Evolutionary conservation across 2,888 invertebrate genomes (phyloP).

Genomic region (Tinea trinotella): DNA sequence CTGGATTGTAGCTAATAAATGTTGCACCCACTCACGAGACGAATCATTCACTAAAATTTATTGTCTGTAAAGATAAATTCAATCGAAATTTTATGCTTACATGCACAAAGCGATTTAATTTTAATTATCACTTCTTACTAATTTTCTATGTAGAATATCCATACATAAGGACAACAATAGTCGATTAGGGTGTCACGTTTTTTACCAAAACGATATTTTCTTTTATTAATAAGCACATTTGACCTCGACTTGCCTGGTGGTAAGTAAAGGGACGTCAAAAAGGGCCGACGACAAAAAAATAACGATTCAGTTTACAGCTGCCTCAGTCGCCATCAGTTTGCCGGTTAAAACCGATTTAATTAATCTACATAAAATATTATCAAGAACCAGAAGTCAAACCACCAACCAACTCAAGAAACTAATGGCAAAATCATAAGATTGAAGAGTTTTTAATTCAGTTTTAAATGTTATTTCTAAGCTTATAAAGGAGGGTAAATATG

Average conservation of each 20-base stretch:
- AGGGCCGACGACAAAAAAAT: too few species aligned
- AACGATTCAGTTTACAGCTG: too few species aligned
- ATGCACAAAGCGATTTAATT: neutral
- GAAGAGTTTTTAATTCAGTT: constrained; percentile 1
- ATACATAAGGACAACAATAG: too few species aligned
- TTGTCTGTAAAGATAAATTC: constrained; percentile 72
- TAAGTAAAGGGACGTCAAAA: too few species aligned
- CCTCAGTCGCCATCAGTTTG: too few species aligned
- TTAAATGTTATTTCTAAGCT: neutral
- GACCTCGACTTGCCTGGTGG: too few species aligned
- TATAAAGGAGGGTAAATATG: constrained; percentile 15
- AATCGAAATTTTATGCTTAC: constrained; percentile 38
- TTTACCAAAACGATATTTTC: too few species aligned
- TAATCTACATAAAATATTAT: too few species aligned
- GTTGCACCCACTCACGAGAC: constrained; percentile 54
- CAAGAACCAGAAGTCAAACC: neutral
- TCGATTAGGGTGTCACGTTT: too few species aligned
- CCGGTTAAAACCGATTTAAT: too few species aligned
- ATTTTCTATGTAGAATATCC: too few species aligned
- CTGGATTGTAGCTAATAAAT: constrained; percentile 71
- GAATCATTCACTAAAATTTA: constrained; percentile 58
- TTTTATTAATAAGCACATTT: too few species aligned
- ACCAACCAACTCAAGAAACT: neutral
- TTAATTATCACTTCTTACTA: neutral
- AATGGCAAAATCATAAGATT: neutral